Conservation (phyloP, 37 sponge, comb jelly and placozoan genomes). For the Chondrosia reniformis region DNA sequence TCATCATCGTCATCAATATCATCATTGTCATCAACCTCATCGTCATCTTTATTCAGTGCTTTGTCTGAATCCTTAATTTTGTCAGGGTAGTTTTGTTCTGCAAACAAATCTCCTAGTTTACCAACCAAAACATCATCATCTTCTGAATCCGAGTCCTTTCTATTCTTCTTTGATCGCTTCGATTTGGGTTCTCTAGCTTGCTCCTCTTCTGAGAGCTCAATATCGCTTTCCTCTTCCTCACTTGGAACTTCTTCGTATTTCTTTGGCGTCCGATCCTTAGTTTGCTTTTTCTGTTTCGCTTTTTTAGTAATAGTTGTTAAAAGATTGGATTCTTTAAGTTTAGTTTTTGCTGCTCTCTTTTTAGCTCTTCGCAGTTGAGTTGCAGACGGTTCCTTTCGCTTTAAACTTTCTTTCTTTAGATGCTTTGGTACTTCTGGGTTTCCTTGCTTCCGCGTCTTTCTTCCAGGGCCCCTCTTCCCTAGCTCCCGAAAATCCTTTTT, state of each 20-base stretch:
- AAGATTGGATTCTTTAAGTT: background rate
- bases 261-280: background rate
- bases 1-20: constrained; percentile 39
- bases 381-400: constrained; percentile 24
- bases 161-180: background rate
- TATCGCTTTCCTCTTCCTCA: constrained; percentile 5
- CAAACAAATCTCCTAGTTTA: constrained; percentile 16
- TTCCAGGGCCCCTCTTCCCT: constrained; percentile 65
- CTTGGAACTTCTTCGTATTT: constrained; percentile 3
- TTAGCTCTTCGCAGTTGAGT: constrained; percentile 21
- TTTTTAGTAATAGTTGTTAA: background rate
- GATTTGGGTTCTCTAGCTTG: background rate
- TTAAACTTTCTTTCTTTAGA: constrained; percentile 24
- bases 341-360: constrained; percentile 10
- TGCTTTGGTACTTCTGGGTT: constrained; percentile 37
- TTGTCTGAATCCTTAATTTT: constrained; percentile 14
- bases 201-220: constrained; percentile 11
- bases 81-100: constrained; percentile 9
- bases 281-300: background rate
- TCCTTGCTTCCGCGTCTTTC: constrained; percentile 59
- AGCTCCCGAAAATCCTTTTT: constrained; percentile 25
- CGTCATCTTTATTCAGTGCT: constrained; percentile 5
- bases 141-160: background rate
- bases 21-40: constrained; percentile 3
- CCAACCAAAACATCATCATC: background rate